Base-by-base conservation (phyloP, 2,113 vertebrate species). In the Rafetus swinhoei region DNA sequence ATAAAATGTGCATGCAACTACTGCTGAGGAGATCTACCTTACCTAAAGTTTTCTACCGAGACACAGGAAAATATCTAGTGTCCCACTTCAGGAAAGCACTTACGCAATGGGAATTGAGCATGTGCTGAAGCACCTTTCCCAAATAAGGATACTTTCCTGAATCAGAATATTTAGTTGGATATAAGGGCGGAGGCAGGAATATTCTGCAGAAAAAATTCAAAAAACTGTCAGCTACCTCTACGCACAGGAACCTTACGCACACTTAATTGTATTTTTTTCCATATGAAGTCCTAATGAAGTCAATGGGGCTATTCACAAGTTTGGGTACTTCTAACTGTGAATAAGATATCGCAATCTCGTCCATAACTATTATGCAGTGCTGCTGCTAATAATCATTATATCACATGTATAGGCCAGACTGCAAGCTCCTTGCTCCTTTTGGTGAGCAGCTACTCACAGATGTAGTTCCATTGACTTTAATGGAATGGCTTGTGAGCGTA, bases 131-230 rank as follows among this genome's bases (percentile, higher is more conserved):
- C 52, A 7, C 22, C 57, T n/a, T 79, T 56, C 81, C 83, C 85
- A 57, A 29, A 16, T 18, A 3, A 69, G 29, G 29, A 16, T 11
- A 21, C 9, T 56, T 87, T 25, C 56, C 82, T 10, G 2, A 82
- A 32, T 39, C 18, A 45, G 39, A 81, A 72, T 13, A 21, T 0
- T 0, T 52, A 74, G 2, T 2, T 5, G 11, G 35, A 1, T 74
- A 6, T 14, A 81, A 92, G 93, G 45, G 1, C 6, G 74, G 18
- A 76, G 12, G 0, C 65, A 55, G 3, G 9, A 1, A 6, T 25
- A 77, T 77, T 77, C 22, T 77, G 12, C 74, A 50, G 45, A 50
- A 6, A 77, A 77, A 45, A 25, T 77, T 50, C 5, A 45, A 77
- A 77, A 77, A 50, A 77, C 7, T 77, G 39, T 45, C 39, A 35